Evolutionary conservation across 2,113 vertebrate genomes (phyloP).

Genomic region (Laticauda colubrina): DNA sequence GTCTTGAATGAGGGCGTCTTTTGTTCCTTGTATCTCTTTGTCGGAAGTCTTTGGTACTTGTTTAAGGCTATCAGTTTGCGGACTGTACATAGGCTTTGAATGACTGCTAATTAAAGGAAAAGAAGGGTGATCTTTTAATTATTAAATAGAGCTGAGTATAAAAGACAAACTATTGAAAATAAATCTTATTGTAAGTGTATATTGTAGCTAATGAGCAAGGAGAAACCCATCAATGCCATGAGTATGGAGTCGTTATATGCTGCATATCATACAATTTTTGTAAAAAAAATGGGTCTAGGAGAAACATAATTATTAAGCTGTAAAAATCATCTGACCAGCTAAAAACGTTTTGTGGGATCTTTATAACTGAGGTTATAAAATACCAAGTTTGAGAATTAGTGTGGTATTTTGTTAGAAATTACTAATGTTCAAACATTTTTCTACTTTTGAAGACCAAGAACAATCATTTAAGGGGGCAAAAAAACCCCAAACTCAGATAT

Average conservation of each 20-base stretch:
- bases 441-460: neutral
- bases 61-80: constrained; percentile 67
- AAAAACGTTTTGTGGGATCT: neutral
- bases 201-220: neutral
- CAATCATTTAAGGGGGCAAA: neutral
- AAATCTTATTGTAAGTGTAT: neutral
- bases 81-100: constrained; percentile 82
- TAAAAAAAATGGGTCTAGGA: neutral
- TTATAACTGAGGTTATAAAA: neutral
- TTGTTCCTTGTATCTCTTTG: constrained; percentile 91
- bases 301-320: neutral
- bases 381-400: neutral
- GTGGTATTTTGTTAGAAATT: neutral
- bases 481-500: neutral
- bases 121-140: constrained; percentile 8
- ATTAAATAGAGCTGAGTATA: neutral
- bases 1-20: constrained; percentile 94
- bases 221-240: neutral
- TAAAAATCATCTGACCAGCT: neutral
- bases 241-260: neutral
- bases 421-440: neutral
- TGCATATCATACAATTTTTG: neutral
- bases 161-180: neutral
- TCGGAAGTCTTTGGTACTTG: constrained; percentile 81
- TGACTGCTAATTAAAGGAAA: constrained; percentile 66